phyloP scores from a whole-genome alignment of 2,113 vertebrate species.

The Vulpes ferrilata region DNA sequence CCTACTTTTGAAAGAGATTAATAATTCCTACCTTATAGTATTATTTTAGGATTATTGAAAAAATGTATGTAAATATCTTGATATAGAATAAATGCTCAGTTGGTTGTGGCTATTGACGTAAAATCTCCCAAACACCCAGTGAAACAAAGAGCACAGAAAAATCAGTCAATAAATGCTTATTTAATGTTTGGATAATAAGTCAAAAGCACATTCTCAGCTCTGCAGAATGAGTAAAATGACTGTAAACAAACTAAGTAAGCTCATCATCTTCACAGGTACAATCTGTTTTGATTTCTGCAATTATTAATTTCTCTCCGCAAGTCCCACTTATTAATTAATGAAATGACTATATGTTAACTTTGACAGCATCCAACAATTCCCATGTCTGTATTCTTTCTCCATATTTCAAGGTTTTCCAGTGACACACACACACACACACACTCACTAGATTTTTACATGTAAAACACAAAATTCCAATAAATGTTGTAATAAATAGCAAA shows the following conservation, averaged over 20 bases:
- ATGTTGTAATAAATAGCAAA: neutral
- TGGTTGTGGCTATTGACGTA: slow-evolving; percentile 31
- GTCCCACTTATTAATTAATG: neutral
- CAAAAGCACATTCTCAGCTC: neutral
- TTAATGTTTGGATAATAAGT: neutral
- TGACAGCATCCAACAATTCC: neutral
- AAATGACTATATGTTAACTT: neutral
- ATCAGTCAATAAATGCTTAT: neutral
- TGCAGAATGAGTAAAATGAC: neutral
- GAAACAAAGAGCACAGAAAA: neutral
- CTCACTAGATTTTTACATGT: neutral
- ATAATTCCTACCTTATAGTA: neutral
- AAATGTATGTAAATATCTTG: neutral
- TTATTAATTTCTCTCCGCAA: neutral
- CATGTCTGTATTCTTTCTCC: neutral
- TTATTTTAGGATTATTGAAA: slow-evolving; percentile 20
- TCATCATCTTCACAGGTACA: neutral
- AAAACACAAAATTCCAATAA: neutral
- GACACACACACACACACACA: neutral
- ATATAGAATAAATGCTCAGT: neutral
- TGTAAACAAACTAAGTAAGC: neutral
- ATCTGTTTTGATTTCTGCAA: neutral
- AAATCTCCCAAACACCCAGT: neutral
- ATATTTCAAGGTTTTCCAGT: neutral
- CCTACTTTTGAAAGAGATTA: slow-evolving; percentile 16